Base-by-base conservation (phyloP, 2,113 vertebrate genomes). In the Buteo buteo region DNA sequence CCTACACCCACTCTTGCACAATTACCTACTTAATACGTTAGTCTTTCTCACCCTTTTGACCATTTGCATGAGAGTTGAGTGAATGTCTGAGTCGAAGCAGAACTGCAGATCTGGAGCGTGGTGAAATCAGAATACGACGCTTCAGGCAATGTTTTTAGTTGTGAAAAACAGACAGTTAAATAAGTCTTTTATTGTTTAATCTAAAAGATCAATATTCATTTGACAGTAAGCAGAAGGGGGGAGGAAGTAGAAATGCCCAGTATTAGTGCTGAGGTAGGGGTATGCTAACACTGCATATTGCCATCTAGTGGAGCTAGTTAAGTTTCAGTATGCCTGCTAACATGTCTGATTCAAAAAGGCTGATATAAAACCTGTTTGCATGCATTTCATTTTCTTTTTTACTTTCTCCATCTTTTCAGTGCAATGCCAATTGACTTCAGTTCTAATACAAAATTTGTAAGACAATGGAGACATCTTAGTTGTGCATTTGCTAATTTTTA, bases 291-390 rank as follows among this genome's bases (percentile, higher is more conserved):
- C 81, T 45, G 64, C 65, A 1, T 44, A 11, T 82, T 90, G 83
- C 91, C 93, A 69, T 72, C 88, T 45, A 50, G 64, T 90, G 90
- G 72, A 74, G 72, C 73, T 42, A 57, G 26, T 32, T 34, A 21
- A 15, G 11, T 32, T 59, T 59, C 36, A 1, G 34, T 20, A 6
- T 8, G 21, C 31, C 79, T 16, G 31, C 21, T 24, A 3, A 15
- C 12, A 2, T 3, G 0, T 13, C 28, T 9, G 9, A 8, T 4
- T n/a, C 9, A 0, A 34, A 64, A 72, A 26, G 29, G 13, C 32
- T 70, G 29, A 31, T 26, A 21, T 38, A 28, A 70, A 38, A 28
- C 13, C 10, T 14, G 5, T 19, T 42, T n/a, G 29, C 24, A 6
- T 16, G 5, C 0, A 7, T 67, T 49, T 49, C 13, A 1, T 22